These are phyloP conservation scores for Ctenodactylus gundi DNA, from an alignment of 2,113 vertebrate species.

Conservation along the genomic window DNA sequence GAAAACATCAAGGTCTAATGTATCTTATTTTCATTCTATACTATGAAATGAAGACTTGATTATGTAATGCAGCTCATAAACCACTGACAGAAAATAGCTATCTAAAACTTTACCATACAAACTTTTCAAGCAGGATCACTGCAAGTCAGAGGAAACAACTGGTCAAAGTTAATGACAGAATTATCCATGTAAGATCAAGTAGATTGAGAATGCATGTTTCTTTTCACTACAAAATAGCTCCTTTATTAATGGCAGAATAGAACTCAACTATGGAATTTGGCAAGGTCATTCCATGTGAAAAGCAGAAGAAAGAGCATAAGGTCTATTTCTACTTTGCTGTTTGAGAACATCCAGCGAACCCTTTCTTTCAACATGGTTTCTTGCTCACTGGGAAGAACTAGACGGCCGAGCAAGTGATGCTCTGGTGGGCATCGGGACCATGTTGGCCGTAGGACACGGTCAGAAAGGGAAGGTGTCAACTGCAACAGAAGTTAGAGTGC, in stretches of 20 bases:
- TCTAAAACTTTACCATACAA: constrained; percentile 73
- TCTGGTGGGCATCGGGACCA: constrained; percentile 73
- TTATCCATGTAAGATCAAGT: constrained; percentile 67
- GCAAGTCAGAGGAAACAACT: constrained; percentile 70
- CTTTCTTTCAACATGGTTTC: constrained; percentile 78
- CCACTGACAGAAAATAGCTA: constrained; percentile 40
- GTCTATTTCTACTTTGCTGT: constrained; percentile 61
- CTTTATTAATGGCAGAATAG: constrained; percentile 66
- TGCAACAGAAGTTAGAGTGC: constrained; percentile 79
- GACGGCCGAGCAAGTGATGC: constrained; percentile 70
- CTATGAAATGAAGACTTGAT: constrained; percentile 47
- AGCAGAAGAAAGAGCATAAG: constrained; percentile 77
- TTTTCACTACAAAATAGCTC: constrained; percentile 76
- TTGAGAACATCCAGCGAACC: constrained; percentile 66
- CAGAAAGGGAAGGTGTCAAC: constrained; percentile 83
- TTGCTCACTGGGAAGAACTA: constrained; percentile 71
- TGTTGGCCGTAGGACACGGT: constrained; percentile 72
- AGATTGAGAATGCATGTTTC: constrained; percentile 73
- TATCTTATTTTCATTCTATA: constrained; percentile 39
- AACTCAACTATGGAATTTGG: constrained; percentile 69
- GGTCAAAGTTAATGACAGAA: constrained; percentile 71
- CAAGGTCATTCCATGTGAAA: constrained; percentile 79
- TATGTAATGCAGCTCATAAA: constrained; percentile 55
- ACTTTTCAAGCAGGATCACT: constrained; percentile 79
- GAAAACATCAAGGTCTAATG: constrained; percentile 46